Conservation (phyloP, 2,113 vertebrate genomes). For the Vulpes ferrilata region DNA sequence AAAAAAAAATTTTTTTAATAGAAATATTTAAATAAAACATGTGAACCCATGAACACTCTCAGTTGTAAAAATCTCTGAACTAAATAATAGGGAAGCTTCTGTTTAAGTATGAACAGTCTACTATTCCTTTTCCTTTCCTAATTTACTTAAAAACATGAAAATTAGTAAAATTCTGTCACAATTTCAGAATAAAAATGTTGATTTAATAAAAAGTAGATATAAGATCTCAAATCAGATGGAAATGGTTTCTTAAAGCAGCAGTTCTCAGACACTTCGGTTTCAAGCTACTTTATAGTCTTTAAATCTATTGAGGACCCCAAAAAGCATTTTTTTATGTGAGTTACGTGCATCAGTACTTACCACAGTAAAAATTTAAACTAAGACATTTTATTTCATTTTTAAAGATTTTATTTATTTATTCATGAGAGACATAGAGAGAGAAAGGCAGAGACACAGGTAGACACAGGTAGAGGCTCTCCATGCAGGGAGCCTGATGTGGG, state of each 20-base stretch:
- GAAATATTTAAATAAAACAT: conserved; percentile 17
- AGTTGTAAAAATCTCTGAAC: conserved; percentile 4
- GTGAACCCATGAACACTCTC: background rate
- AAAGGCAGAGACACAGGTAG: too few relatives aligned
- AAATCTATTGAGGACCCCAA: background rate
- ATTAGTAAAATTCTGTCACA: background rate
- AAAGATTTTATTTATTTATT: too few relatives aligned
- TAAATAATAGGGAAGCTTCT: background rate
- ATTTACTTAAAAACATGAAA: conserved; percentile 24
- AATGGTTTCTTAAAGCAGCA: background rate
- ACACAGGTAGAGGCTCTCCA: too few relatives aligned
- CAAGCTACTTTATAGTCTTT: background rate
- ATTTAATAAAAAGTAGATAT: conserved; percentile 7
- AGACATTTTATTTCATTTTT: background rate
- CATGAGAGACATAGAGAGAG: too few relatives aligned
- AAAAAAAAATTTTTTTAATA: background rate
- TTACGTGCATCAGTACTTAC: background rate
- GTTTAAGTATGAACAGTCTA: background rate
- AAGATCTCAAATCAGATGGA: conserved; percentile 8
- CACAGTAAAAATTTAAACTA: background rate
- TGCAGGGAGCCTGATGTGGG: too few relatives aligned
- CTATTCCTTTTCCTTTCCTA: background rate
- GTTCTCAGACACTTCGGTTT: background rate
- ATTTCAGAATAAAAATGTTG: conserved; percentile 47
- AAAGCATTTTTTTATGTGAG: conserved; percentile 27